Base-by-base conservation (phyloP, 2,113 vertebrate species). In the Mohoua ochrocephala region DNA sequence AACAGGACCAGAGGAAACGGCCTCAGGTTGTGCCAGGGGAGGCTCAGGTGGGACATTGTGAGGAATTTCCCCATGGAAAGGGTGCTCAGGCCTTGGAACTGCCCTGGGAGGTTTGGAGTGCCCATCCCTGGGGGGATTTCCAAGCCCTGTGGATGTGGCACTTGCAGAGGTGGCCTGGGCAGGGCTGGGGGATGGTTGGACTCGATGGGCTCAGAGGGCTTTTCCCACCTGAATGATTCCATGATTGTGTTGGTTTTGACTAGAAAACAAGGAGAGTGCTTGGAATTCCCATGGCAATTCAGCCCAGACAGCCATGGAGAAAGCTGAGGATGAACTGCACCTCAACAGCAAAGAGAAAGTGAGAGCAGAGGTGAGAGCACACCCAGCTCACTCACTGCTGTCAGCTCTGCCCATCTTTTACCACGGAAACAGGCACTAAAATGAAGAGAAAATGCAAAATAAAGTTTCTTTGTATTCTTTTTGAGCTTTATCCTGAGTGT, bases 371-470 rank as follows among this genome's bases (percentile, higher is more conserved):
- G 5, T 18, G 7, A 35, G 61, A 59, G 37, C 63, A 57, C 31
- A 31, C 21, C 27, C 73, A 59, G 44, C 63, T 37, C 52, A 16
- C 15, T 4, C 70, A 22, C 13, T 44, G 44, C 83, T 67, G 71
- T 37, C 83, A 86, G 31, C 17, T 68, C 14, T 5, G 9, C 31
- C 24, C 31, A 18, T 2, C 11, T 35, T 3, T 27, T 6, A 26
- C 1, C 1, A 0, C 15, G 53, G 17, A 14, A 64, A 84, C 0
- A 0, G 57, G 22, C 69, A 35, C 7, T 5, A 17, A 37, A 86
- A 59, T 4, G 8, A 30, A 42, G 13, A 67, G 71, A 41, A 86
- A 76, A 35, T 16, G 52, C 4, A 7, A 49, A 37, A 35, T n/a
- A n/a, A 31, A 57, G 4, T 50, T 14, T 31, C 37, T 26, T 21